Percentiles rank a stretch among this genome's conserved stretches.
These are phyloP conservation scores for Acanthisitta chloris DNA, from an alignment of 2,113 vertebrate species.

Conservation along the genomic window DNA sequence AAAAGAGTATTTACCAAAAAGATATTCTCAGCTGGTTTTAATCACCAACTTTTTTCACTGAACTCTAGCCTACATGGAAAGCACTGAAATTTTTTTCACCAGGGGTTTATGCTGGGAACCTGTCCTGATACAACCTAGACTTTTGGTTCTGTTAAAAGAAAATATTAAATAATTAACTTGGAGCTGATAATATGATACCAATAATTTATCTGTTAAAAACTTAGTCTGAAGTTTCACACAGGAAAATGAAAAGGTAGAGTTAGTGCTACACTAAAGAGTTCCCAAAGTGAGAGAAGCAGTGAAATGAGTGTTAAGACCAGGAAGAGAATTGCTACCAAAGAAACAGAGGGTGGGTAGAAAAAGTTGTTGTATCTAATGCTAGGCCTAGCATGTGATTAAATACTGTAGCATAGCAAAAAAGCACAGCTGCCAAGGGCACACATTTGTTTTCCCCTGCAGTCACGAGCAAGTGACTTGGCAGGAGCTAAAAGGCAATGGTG, in stretches of 20 bases:
- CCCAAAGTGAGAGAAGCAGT: background rate
- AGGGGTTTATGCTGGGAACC: background rate
- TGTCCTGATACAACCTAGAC: background rate
- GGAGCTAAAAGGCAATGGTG: background rate
- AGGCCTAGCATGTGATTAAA: background rate
- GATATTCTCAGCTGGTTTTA: background rate
- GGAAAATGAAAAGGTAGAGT: background rate
- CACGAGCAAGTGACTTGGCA: constrained; percentile 25
- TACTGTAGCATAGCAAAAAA: accelerated
- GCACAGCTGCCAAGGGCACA: background rate
- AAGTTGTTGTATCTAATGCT: background rate
- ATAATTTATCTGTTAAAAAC: background rate
- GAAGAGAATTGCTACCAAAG: background rate
- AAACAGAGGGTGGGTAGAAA: background rate
- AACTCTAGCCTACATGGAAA: background rate
- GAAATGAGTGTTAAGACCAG: background rate
- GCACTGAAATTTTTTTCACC: background rate
- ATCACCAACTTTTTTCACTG: background rate
- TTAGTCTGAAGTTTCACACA: background rate
- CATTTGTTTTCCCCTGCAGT: background rate
- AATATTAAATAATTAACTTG: background rate
- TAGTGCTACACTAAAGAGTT: background rate
- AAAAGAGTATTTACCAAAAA: background rate
- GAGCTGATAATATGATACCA: background rate
- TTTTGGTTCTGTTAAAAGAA: background rate